Conservation (phyloP, 30 jellyfish, hydroid and myxozoan species). For the Clytia hemisphaerica region DNA sequence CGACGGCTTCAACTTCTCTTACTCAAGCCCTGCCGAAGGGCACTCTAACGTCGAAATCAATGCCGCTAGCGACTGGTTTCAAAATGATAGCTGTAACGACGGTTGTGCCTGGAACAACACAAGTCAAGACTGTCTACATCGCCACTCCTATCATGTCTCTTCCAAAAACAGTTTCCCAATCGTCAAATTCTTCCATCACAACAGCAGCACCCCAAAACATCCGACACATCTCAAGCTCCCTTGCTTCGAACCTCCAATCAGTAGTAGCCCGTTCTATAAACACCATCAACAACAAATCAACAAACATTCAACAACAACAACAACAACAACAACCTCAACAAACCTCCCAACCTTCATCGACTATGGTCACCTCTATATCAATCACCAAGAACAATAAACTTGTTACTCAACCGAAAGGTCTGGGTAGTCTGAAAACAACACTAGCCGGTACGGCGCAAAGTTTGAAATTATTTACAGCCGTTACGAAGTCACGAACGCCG, state of each 20-base stretch:
- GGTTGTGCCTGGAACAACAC: slow-evolving; percentile 98
- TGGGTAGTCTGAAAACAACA: slow-evolving; percentile 40
- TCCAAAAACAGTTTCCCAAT: slow-evolving; percentile 60
- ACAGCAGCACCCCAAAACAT: slow-evolving; percentile 34
- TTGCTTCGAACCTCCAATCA: slow-evolving; percentile 33
- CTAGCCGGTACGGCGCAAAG: slow-evolving; percentile 28
- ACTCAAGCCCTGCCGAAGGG: slow-evolving; percentile 43
- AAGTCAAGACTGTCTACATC: slow-evolving; percentile 92
- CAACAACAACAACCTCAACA: neutral
- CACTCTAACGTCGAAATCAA: slow-evolving; percentile 77
- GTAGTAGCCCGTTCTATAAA: slow-evolving; percentile 38
- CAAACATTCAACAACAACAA: neutral
- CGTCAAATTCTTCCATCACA: slow-evolving; percentile 33
- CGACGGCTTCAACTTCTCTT: slow-evolving; percentile 57
- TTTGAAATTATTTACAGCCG: slow-evolving; percentile 35
- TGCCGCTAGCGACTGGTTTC: slow-evolving; percentile 97
- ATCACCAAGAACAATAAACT: slow-evolving; percentile 14
- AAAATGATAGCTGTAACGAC: slow-evolving; percentile 99
- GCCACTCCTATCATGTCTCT: slow-evolving; percentile 98
- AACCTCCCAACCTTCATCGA: slow-evolving; percentile 14
- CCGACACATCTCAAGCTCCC: slow-evolving; percentile 31
- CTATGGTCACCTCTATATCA: neutral
- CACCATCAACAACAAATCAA: neutral
- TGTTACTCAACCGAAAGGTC: slow-evolving; percentile 13
- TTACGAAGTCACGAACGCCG: slow-evolving; percentile 21